phyloP scores from a whole-genome alignment of 2,888 invertebrate genomes.

The Dryococelus australis region DNA sequence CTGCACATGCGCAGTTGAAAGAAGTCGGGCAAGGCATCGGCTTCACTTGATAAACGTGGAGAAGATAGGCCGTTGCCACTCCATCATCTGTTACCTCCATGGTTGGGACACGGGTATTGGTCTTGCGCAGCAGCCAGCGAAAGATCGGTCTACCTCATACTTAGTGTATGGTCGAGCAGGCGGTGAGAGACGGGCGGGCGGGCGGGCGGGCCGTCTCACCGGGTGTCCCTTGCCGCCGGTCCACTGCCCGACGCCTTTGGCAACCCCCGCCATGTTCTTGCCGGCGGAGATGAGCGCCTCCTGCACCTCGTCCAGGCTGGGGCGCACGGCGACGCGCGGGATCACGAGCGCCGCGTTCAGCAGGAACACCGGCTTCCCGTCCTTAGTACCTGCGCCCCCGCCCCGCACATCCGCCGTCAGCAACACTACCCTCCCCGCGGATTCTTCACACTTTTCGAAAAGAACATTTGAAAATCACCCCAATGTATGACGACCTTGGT shows the following conservation, averaged over 20 bases:
- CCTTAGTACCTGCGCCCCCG: slow-evolving; percentile 13
- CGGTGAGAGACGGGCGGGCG: background rate
- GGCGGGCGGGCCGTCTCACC: slow-evolving; percentile 43
- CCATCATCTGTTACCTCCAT: too few relatives aligned
- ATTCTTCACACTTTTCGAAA: background rate
- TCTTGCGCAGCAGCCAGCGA: too few relatives aligned
- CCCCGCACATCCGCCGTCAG: background rate
- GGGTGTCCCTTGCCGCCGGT: slow-evolving; percentile 69
- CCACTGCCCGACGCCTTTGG: slow-evolving; percentile 94
- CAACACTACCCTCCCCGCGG: background rate
- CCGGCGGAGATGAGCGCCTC: slow-evolving; percentile 83
- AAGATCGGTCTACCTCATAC: too few relatives aligned
- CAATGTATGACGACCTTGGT: background rate
- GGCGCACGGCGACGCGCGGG: slow-evolving; percentile 86
- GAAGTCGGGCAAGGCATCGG: too few relatives aligned
- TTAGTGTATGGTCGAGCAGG: too few relatives aligned
- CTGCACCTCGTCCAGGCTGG: slow-evolving; percentile 90
- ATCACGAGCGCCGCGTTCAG: slow-evolving; percentile 85
- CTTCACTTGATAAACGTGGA: too few relatives aligned
- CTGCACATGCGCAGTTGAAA: too few relatives aligned
- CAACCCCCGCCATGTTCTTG: slow-evolving; percentile 83
- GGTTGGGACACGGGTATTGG: too few relatives aligned
- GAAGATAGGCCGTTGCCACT: too few relatives aligned
- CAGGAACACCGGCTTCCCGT: slow-evolving; percentile 76
- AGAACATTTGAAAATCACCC: background rate